Conservation (phyloP, 1,140 invertebrate genomes). For the Drosophila albomicans region DNA sequence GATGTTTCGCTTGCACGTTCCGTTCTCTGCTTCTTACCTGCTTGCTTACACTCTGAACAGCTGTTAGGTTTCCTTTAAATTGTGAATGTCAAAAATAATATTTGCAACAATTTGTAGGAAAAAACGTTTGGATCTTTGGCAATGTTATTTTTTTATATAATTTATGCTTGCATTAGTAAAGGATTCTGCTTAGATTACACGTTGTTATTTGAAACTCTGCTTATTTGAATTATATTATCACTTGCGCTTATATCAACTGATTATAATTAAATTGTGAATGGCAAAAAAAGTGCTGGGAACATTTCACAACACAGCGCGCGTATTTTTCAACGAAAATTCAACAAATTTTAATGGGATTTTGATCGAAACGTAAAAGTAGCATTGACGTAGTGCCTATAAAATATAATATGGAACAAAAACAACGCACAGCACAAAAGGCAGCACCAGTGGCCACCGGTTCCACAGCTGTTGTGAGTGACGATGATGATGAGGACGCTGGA, state of each 20-base stretch:
- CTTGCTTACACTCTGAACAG: too few relatives aligned
- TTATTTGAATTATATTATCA: neutral
- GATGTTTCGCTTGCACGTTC: conserved; percentile 25
- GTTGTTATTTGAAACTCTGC: neutral
- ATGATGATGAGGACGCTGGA: conserved; percentile 71
- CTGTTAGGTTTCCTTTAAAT: too few relatives aligned
- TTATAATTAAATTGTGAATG: conserved; percentile 30
- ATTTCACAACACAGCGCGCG: conserved; percentile 53
- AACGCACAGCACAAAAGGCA: conserved; percentile 21
- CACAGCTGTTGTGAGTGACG: conserved; percentile 64
- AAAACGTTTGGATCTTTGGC: too few relatives aligned
- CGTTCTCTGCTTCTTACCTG: neutral
- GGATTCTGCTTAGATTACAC: neutral
- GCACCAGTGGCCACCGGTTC: conserved; percentile 19
- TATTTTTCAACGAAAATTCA: conserved; percentile 30
- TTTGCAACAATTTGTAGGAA: too few relatives aligned
- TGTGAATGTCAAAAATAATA: too few relatives aligned
- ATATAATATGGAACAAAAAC: conserved; percentile 47
- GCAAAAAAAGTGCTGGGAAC: conserved; percentile 18
- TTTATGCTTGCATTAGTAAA: conserved; percentile 2
- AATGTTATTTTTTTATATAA: conserved; percentile 58
- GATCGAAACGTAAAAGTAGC: conserved; percentile 12
- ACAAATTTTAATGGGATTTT: conserved; percentile 18
- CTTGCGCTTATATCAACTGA: conserved; percentile 9
- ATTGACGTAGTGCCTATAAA: conserved; percentile 1